Evolutionary conservation across 2,797 vertebrate species (phyloP), one percentile per base, ranked within the genome.

Genomic region (Delichon dasypus): DNA sequence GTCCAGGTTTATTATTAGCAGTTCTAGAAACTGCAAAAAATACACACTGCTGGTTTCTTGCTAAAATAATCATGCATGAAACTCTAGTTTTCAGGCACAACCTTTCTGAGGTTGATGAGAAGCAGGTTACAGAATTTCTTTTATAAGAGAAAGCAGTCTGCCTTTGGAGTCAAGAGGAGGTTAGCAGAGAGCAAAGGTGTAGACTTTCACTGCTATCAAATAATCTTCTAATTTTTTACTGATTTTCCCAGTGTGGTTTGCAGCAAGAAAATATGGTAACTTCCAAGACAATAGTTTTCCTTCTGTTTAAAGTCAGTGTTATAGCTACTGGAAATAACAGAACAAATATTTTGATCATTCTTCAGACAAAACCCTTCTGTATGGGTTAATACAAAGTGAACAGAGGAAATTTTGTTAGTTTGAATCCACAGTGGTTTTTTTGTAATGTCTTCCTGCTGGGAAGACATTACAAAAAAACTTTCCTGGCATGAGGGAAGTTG

Each of bases 11-110:
- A 93, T 93, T 95, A 90, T 93, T 96, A 91, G 44, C 74, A 96
- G 66, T 67, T 61, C 65, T 95, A 94, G 90, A 96, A 97, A 94
- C 73, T 73, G 68, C 66, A 92, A 73, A 82, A 97, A 94, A 79
- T 48, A 68, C 57, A 67, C 8, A 51, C 85, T 72, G 30, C 53
- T 95, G 68, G 50, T 64, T 90, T 93, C 86, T 92, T 95, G 71
- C 91, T 89, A 94, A 93, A 96, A 96, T 89, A 97, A 94, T 83
- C 54, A 50, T 74, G 58, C 61, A 68, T 38, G 51, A 25, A 58
- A 30, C 62, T 61, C 34, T 25, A 50, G 60, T 50, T 89, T 54
- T 40, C 61, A 45, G 45, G 36, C 64, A 50, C 47, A 79, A 57
- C 54, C 48, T 79, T 83, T 91, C 68, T 93, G n/a, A 84, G 26